A percentile compares a stretch with the other conserved stretches of the same genome.
Conservation (phyloP, 2,797 vertebrate species). For the Takifugu rubripes region DNA sequence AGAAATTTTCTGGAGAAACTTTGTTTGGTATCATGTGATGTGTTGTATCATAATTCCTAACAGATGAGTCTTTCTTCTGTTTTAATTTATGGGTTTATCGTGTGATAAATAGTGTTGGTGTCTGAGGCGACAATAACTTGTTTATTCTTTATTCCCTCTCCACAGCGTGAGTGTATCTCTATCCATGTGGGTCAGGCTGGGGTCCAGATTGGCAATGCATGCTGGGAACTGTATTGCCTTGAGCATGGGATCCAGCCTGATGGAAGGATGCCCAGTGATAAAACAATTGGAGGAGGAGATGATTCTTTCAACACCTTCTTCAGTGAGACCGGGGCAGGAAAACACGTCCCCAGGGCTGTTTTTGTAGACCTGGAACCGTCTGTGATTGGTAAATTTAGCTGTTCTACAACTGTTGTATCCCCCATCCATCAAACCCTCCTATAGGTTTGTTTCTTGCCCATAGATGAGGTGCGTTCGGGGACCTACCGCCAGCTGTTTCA, state of each 20-base stretch:
- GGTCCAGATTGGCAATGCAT: not conserved
- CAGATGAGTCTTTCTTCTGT: no score
- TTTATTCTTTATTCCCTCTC: not conserved
- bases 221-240: not conserved
- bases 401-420: not conserved
- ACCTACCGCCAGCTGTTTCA: conserved; percentile 7
- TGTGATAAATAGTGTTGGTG: no score
- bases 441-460: not conserved
- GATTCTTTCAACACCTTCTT: conserved; percentile 3
- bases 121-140: no score
- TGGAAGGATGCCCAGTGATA: not conserved
- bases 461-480: conserved; percentile 5
- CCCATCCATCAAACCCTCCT: not conserved
- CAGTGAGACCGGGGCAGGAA: conserved; percentile 2
- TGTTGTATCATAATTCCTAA: no score
- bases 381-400: not conserved
- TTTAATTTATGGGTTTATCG: no score
- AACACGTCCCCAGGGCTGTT: not conserved
- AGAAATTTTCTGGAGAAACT: no score
- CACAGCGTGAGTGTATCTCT: not conserved
- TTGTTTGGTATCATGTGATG: no score
- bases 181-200: not conserved
- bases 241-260: no score
- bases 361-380: conserved; percentile 2
- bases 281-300: conserved; percentile 1